Conservation (phyloP, 2,113 vertebrate species). For the Oncorhynchus mykiss region DNA sequence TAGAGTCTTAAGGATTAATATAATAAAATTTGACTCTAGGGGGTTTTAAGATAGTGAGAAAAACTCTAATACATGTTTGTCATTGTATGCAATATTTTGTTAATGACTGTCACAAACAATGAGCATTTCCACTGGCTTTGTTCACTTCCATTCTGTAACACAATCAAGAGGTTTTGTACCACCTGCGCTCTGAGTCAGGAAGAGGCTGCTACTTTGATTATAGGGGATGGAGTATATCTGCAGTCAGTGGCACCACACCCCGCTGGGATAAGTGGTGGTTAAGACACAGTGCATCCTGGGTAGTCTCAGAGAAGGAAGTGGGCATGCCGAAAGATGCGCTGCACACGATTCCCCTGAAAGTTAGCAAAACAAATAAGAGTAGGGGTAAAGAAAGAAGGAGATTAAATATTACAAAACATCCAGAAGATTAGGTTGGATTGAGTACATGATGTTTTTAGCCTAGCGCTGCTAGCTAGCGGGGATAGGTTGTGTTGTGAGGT, state of each 20-base stretch:
- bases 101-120: no score
- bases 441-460: conserved; percentile 5
- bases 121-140: no score
- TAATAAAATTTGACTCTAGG: no score
- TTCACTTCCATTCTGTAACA: conserved; percentile 37
- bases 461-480: not conserved
- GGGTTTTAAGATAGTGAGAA: conserved; percentile 16
- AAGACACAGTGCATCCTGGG: conserved; percentile 21
- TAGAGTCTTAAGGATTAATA: no score
- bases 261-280: conserved; percentile 46
- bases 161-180: conserved; percentile 58
- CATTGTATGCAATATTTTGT: no score
- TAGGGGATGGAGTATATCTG: conserved; percentile 31
- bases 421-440: not conserved
- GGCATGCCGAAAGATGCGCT: not conserved
- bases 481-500: not conserved
- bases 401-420: conserved; percentile 18
- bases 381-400: conserved; percentile 13
- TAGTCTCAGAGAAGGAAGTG: not conserved
- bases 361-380: conserved; percentile 23
- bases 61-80: no score
- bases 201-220: conserved; percentile 45
- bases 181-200: conserved; percentile 51
- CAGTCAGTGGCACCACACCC: conserved; percentile 22
- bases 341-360: conserved; percentile 28